Evolutionary conservation across 2,113 vertebrate species (phyloP).

Genomic region (Chaetodon auriga): DNA sequence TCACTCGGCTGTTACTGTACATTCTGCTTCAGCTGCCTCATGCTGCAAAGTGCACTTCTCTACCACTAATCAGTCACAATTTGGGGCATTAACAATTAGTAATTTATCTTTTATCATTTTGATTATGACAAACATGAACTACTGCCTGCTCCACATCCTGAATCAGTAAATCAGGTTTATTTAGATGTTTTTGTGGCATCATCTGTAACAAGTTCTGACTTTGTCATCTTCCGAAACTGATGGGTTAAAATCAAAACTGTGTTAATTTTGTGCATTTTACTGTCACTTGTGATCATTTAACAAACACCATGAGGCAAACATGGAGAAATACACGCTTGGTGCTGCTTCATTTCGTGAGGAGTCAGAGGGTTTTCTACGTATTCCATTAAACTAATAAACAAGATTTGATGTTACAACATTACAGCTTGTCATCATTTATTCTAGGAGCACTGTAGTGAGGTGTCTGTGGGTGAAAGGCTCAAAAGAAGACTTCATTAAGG

Average conservation of each 20-base stretch:
- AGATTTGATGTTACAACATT: neutral
- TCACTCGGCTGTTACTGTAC: slow-evolving; percentile 6
- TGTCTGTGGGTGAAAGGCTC: neutral
- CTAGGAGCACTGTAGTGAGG: neutral
- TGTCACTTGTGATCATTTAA: neutral
- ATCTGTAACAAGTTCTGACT: neutral
- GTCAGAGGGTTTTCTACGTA: neutral
- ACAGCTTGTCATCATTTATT: neutral
- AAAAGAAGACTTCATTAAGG: neutral
- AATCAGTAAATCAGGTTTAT: neutral
- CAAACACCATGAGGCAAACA: too few relatives aligned
- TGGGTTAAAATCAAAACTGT: neutral
- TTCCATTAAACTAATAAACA: slow-evolving; percentile 39
- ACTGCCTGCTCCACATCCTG: neutral
- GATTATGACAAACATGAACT: neutral
- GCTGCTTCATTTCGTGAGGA: neutral
- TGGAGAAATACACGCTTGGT: neutral
- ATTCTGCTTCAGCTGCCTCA: neutral
- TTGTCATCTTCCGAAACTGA: neutral
- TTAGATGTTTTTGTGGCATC: neutral
- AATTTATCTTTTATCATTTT: neutral
- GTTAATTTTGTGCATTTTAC: slow-evolving; percentile 1
- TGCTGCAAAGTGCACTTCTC: neutral
- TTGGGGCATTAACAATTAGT: neutral
- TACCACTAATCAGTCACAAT: neutral